Conservation (phyloP, 1,140 invertebrate genomes). For the Asbolus verrucosus region DNA sequence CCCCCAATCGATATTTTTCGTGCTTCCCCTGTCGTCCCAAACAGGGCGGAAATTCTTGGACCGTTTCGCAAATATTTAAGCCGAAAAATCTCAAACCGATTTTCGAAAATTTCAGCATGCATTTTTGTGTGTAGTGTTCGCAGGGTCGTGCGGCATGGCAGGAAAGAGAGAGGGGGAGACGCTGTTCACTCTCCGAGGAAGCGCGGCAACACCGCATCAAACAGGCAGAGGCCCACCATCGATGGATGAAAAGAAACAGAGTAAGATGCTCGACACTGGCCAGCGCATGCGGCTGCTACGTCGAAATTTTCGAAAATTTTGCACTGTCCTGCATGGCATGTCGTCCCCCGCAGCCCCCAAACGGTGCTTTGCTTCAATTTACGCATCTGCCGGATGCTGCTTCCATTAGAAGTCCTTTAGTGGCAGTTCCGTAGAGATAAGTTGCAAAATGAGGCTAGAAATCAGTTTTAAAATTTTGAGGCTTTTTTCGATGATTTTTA, state of each 20-base stretch:
- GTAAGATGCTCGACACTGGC: no score
- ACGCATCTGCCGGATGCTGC: no score
- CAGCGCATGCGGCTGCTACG: background rate
- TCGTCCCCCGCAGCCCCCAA: background rate
- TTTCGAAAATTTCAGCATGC: conserved; percentile 5
- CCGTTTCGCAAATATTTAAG: background rate
- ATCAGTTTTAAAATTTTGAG: no score
- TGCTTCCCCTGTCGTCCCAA: no score
- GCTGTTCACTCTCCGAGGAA: conserved; percentile 78
- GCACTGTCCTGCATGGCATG: conserved; percentile 17
- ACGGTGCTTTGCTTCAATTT: background rate
- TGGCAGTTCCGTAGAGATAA: no score
- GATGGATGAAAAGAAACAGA: conserved; percentile 87
- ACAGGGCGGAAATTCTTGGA: no score
- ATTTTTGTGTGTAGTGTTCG: conserved; percentile 69
- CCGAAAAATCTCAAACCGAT: background rate
- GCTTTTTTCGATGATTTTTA: no score
- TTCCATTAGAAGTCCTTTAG: no score
- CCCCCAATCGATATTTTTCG: no score
- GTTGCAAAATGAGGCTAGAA: no score
- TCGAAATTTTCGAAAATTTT: background rate
- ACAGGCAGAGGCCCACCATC: conserved; percentile 74
- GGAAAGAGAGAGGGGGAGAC: conserved; percentile 71
- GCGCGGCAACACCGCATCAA: conserved; percentile 73
- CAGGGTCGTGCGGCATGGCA: conserved; percentile 86